Evolutionary conservation across 2,888 invertebrate species (phyloP), one percentile per base, ranked within the genome.

Genomic region (Caenorhabditis drosophilae): DNA sequence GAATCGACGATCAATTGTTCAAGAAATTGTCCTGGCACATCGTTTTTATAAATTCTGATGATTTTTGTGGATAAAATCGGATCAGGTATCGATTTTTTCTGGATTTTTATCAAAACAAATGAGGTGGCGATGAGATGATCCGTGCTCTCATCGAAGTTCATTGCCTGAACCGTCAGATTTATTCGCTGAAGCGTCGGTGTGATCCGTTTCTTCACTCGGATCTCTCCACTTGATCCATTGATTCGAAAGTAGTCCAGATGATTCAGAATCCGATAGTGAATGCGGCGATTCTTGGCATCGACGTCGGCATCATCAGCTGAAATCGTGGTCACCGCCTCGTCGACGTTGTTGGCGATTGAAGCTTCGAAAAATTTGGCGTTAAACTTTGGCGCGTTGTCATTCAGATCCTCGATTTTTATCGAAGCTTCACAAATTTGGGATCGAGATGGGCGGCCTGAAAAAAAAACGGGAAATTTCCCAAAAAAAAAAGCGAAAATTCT

Each of bases 311-410:
- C 64, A 2, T 36, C 25, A 1, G 58, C 53, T 6, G 42, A 27
- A 7, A 45, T n/a, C 7, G n/a, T 16, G 27, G 2, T 27, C 35
- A 64, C 20, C 15, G 45, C 50, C 0, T 31, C 53, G 7, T 51
- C 53, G 0, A 53, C 41, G 6, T 42, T 20, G n/a, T 9, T 15
- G 2, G 9, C 22, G 20, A 42, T 23, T n/a, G 12, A 23, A 12
- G 4, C 15, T 23, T 22, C 22, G 23, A 23, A 42, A 42, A 15
- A 11, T 2, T 25, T 35, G 18, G 48, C 53, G 16, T 26, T 15
- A 18, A 59, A 66, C 47, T 50, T 50, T 15, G 67, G 66, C 18
- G 45, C n/a, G 22, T 67, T 58, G 20, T 70, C 67, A 47, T 70
- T 70, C 36, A 59, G 46, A 42, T 70, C 70, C 7, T 60, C 53